Evolutionary conservation across 2,113 vertebrate species (phyloP).

Genomic region (Numida meleagris): DNA sequence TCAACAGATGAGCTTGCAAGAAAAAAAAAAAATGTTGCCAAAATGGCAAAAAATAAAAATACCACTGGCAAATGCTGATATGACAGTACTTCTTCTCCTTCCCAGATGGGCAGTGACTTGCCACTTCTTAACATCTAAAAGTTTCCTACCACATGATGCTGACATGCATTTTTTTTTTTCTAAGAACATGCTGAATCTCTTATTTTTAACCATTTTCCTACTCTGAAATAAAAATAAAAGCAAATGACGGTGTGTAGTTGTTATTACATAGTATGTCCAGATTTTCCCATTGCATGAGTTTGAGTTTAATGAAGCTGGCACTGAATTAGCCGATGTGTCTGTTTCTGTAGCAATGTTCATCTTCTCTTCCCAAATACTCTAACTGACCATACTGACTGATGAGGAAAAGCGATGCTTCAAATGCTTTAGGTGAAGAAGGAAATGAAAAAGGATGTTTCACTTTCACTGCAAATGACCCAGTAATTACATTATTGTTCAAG

Average conservation of each 20-base stretch:
- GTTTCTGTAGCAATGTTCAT: background rate
- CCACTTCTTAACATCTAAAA: background rate
- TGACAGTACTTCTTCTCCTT: slow-evolving; percentile 36
- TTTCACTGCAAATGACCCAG: background rate
- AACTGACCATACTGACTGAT: background rate
- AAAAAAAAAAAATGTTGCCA: background rate
- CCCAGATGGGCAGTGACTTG: background rate
- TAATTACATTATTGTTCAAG: background rate
- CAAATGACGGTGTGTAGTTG: background rate
- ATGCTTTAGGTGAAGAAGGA: background rate
- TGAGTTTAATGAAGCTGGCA: background rate
- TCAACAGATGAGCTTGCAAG: slow-evolving; percentile 30
- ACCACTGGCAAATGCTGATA: slow-evolving; percentile 27
- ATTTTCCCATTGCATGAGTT: background rate
- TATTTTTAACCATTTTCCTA: background rate
- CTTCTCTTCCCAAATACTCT: background rate
- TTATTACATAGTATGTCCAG: background rate
- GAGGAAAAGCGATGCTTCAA: background rate
- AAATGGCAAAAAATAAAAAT: slow-evolving; percentile 38
- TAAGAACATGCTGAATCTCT: background rate
- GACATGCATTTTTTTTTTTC: background rate
- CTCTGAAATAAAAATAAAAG: background rate
- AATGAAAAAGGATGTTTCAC: background rate
- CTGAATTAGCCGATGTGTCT: background rate
- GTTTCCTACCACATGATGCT: slow-evolving; percentile 51